These are phyloP conservation scores for Parapsyche elsis DNA, from an alignment of 1,140 invertebrate genomes.

Conservation along the genomic window DNA sequence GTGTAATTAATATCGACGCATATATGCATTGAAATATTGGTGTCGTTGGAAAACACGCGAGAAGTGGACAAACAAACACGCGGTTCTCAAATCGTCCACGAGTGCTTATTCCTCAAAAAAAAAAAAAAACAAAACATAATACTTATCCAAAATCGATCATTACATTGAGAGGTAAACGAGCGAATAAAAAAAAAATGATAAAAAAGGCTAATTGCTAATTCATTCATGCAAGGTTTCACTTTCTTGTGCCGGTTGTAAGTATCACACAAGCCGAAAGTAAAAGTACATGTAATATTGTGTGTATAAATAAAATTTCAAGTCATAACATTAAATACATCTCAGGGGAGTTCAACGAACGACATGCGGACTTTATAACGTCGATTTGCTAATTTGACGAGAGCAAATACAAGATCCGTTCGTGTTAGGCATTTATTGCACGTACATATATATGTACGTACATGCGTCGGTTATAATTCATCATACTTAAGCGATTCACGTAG, in stretches of 20 bases:
- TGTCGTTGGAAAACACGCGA: neutral
- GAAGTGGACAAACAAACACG: neutral
- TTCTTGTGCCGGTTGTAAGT: conserved; percentile 42
- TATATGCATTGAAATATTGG: neutral
- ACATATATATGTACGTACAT: neutral
- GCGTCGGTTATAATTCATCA: neutral
- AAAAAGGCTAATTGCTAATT: conserved; percentile 43
- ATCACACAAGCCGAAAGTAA: conserved; percentile 42
- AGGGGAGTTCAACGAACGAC: neutral
- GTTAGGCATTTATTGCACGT: neutral
- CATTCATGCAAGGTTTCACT: conserved; percentile 45
- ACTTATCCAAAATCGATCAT: neutral
- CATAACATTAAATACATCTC: neutral
- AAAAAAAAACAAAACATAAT: no score
- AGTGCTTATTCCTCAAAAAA: no score
- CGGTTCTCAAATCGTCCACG: neutral
- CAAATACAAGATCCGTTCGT: neutral
- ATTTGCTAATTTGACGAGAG: neutral
- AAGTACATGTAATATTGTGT: conserved; percentile 16
- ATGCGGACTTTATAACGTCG: neutral
- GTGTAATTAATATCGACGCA: conserved; percentile 34
- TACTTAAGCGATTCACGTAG: neutral
- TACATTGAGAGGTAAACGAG: neutral
- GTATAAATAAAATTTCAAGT: neutral
- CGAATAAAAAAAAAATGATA: neutral